Evolutionary conservation across 2,113 vertebrate species (phyloP).

Genomic region (Pelecanoides urinatrix): DNA sequence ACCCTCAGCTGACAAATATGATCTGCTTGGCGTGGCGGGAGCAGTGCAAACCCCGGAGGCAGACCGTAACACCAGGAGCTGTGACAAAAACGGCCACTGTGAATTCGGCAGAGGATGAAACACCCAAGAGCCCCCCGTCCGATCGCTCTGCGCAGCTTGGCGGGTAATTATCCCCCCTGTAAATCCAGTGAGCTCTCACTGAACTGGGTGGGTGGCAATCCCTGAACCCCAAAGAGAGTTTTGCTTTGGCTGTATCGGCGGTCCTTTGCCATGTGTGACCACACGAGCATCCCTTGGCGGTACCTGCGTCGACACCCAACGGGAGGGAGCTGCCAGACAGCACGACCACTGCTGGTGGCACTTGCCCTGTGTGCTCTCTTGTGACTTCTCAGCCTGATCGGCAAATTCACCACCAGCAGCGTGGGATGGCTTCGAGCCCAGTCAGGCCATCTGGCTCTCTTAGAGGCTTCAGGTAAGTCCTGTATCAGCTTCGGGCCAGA

Average conservation of each 20-base stretch:
- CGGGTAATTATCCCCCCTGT: not conserved
- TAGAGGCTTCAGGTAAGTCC: not conserved
- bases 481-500: not conserved
- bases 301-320: fast-evolving
- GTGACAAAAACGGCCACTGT: not conserved
- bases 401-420: not conserved
- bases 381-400: not conserved
- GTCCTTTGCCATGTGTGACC: not conserved
- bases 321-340: not conserved
- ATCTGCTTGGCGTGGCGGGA: not conserved
- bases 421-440: not conserved
- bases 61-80: not conserved
- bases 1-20: not conserved
- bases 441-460: not conserved
- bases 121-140: fast-evolving
- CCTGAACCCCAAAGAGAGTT: not conserved
- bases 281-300: not conserved
- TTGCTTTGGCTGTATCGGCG: not conserved
- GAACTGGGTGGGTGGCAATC: not conserved
- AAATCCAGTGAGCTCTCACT: fast-evolving
- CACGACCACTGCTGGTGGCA: not conserved
- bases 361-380: not conserved
- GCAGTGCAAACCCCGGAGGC: not conserved
- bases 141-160: too few species aligned
- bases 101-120: not conserved